Conservation (phyloP, 2,113 vertebrate genomes). For the Nycticryphes semicollaris region DNA sequence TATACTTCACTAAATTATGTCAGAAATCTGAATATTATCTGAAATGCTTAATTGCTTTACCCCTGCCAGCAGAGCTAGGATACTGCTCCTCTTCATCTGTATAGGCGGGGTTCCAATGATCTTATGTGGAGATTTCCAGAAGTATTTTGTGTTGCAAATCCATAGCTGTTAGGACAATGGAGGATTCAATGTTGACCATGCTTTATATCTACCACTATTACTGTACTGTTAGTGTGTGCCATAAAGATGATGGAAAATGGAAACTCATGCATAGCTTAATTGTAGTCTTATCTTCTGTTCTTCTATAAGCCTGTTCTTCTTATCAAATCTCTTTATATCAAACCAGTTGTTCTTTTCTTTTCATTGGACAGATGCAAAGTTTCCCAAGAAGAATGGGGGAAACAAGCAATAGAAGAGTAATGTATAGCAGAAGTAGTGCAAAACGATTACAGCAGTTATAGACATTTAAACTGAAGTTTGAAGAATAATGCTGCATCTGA, state of each 20-base stretch:
- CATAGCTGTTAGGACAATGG: slow-evolving; percentile 20
- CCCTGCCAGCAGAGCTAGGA: not conserved
- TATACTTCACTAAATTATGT: not conserved
- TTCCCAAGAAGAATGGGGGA: not conserved
- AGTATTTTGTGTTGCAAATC: not conserved
- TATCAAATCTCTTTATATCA: not conserved
- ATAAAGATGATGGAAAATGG: not conserved
- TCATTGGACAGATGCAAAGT: not conserved
- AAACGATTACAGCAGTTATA: not conserved
- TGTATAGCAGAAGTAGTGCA: not conserved
- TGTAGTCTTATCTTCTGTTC: not conserved
- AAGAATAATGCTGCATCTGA: not conserved
- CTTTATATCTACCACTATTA: not conserved
- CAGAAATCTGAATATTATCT: not conserved
- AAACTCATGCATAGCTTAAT: not conserved
- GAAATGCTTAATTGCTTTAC: slow-evolving; percentile 23
- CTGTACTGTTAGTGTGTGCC: not conserved
- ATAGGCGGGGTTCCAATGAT: not conserved
- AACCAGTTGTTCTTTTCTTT: not conserved
- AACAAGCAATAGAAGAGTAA: not conserved
- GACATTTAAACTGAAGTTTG: not conserved
- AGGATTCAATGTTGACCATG: not conserved
- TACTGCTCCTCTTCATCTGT: slow-evolving; percentile 32
- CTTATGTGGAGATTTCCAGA: not conserved
- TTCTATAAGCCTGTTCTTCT: not conserved